Percentiles rank a stretch among this genome's conserved stretches.
These are phyloP conservation scores for Philonicus albiceps DNA, from an alignment of 2,888 invertebrate species.

Conservation along the genomic window DNA sequence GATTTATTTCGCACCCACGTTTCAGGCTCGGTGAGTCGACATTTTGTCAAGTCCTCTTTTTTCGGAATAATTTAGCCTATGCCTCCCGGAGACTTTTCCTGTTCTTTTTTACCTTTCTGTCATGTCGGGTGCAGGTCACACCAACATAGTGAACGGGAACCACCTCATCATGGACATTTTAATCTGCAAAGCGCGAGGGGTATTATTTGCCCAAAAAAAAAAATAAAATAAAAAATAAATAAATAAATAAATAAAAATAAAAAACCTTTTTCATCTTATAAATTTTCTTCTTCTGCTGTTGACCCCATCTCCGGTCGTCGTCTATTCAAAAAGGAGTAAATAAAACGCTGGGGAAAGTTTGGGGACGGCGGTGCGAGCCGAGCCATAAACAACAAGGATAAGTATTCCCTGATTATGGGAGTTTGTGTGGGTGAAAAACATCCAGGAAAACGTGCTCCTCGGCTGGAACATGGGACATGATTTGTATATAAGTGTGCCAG, in stretches of 20 bases:
- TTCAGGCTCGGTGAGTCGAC: not conserved
- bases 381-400: not conserved
- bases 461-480: not conserved
- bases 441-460: conserved; percentile 3
- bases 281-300: not conserved
- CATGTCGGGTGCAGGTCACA: not conserved
- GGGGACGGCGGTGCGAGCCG: not conserved
- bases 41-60: not conserved
- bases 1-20: conserved; percentile 14
- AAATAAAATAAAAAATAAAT: no score
- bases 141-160: not conserved
- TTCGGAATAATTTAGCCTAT: conserved; percentile 18
- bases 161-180: conserved; percentile 9
- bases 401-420: not conserved
- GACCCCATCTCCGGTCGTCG: conserved; percentile 3
- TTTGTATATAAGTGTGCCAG: conserved; percentile 6
- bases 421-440: conserved; percentile 12
- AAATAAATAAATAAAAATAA: no score
- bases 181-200: conserved; percentile 25
- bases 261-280: not conserved
- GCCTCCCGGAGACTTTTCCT: not conserved
- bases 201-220: conserved; percentile 19
- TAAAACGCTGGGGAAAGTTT: not conserved
- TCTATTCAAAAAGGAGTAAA: conserved; percentile 11
- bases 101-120: not conserved